Percentiles rank a stretch among this genome's conserved stretches.
Evolutionary conservation across 2,888 invertebrate species (phyloP).

Genomic region (Tinea pellionella): DNA sequence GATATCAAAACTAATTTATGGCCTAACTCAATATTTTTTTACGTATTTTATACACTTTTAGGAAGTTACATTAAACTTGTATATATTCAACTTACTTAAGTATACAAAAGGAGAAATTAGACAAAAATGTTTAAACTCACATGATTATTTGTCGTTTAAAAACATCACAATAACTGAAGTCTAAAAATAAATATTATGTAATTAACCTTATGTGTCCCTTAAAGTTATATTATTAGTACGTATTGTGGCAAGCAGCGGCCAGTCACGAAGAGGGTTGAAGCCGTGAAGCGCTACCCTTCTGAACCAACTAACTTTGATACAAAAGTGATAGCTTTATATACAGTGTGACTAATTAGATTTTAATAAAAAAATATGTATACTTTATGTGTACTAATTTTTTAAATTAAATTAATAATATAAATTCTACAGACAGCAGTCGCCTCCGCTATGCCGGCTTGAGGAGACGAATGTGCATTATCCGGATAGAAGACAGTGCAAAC

Average conservation of each 20-base stretch:
- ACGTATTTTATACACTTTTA: too few relatives aligned
- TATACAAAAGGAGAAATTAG: too few relatives aligned
- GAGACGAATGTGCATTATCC: too few relatives aligned
- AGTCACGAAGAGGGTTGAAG: neutral
- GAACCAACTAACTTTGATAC: neutral
- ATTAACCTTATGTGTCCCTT: neutral
- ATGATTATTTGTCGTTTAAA: neutral
- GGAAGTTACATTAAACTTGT: too few relatives aligned
- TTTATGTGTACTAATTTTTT: too few relatives aligned
- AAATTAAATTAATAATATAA: too few relatives aligned
- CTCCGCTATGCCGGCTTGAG: too few relatives aligned
- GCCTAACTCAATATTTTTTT: too few relatives aligned
- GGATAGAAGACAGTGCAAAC: too few relatives aligned
- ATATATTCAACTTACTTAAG: too few relatives aligned
- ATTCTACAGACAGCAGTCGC: too few relatives aligned
- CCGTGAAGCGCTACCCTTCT: neutral
- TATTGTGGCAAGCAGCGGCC: neutral
- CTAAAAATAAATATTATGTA: neutral
- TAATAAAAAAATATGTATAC: too few relatives aligned
- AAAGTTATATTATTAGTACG: neutral
- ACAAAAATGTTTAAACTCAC: neutral
- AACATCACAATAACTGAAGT: neutral
- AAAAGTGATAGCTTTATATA: constrained; percentile 1
- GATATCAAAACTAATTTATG: neutral
- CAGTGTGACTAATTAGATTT: neutral